Percentiles rank a stretch among this genome's conserved stretches.
Evolutionary conservation across 2,797 vertebrate species (phyloP).

Genomic region (Enteromius argenteus): DNA sequence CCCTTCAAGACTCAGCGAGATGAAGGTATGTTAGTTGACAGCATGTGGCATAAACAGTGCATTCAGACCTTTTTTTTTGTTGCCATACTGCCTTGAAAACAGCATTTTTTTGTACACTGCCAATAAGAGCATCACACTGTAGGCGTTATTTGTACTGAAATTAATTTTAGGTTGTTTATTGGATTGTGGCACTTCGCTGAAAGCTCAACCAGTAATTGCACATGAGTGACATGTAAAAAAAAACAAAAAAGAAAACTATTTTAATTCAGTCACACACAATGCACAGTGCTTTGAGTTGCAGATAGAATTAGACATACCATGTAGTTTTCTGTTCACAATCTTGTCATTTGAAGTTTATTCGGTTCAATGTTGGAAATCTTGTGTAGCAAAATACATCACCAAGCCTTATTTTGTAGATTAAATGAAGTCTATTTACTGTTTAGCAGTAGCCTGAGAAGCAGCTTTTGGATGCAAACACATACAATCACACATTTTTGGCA

Average conservation of each 20-base stretch:
- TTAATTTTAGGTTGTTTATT: neutral
- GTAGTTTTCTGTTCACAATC: neutral
- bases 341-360: neutral
- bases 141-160: neutral
- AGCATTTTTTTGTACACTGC: neutral
- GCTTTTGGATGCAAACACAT: neutral
- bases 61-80: slow-evolving; percentile 1
- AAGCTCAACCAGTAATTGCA: neutral
- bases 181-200: neutral
- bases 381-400: neutral
- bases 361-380: neutral
- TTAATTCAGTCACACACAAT: neutral
- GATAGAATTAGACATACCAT: neutral
- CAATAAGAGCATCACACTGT: neutral
- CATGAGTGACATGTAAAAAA: neutral
- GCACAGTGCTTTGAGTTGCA: neutral
- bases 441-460: neutral
- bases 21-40: neutral
- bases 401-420: neutral
- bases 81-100: neutral
- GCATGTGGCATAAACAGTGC: neutral
- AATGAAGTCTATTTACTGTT: neutral
- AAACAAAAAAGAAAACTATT: neutral
- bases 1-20: neutral
- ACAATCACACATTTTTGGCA: neutral